These are phyloP conservation scores for Zygaena filipendulae DNA, from an alignment of 2,888 invertebrate genomes.

Conservation along the genomic window DNA sequence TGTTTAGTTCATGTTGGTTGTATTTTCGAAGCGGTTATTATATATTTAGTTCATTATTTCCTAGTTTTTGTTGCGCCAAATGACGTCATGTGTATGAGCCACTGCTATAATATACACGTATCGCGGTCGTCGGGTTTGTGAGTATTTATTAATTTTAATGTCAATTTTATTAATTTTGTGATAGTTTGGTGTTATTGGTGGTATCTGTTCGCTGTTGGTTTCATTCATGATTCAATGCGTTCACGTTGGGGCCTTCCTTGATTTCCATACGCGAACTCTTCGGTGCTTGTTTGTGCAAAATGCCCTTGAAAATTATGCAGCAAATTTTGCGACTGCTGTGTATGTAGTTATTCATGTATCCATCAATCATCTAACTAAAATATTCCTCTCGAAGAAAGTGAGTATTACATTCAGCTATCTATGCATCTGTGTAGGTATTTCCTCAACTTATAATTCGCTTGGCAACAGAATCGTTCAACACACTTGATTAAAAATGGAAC, in stretches of 20 bases:
- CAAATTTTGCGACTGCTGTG: conserved; percentile 48
- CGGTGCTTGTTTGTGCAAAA: conserved; percentile 16
- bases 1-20: conserved; percentile 50
- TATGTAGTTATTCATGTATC: too few species aligned
- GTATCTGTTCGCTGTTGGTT: conserved; percentile 32
- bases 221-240: conserved; percentile 49
- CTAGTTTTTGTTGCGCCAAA: conserved; percentile 65
- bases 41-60: conserved; percentile 63
- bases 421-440: too few species aligned
- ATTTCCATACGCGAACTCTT: conserved; percentile 36
- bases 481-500: conserved; percentile 56
- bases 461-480: conserved; percentile 37
- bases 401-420: too few species aligned
- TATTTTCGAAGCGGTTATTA: conserved; percentile 45
- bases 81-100: conserved; percentile 70
- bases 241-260: conserved; percentile 21
- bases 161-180: conserved; percentile 39
- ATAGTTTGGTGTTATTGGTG: conserved; percentile 31
- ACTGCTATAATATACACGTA: conserved; percentile 66
- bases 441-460: conserved; percentile 34
- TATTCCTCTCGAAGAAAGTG: too few species aligned
- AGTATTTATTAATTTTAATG: conserved; percentile 63
- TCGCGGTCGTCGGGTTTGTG: conserved; percentile 62
- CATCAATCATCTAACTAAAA: too few species aligned
- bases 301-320: conserved; percentile 70